phyloP scores from a whole-genome alignment of 1,140 invertebrate genomes.

The Pseudomyrmex pallidus region DNA sequence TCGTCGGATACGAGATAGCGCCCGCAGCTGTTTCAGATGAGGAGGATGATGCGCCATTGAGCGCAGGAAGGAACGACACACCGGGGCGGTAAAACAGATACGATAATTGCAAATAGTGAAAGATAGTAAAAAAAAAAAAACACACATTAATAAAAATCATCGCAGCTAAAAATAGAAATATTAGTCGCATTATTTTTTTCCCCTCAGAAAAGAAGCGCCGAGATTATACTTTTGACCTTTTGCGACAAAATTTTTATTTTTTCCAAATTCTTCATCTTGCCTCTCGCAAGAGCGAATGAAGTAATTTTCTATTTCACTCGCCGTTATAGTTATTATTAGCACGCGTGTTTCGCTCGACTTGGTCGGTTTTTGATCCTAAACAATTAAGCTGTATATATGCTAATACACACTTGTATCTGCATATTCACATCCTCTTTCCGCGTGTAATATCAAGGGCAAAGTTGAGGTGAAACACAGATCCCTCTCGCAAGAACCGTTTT shows the following conservation, averaged over 20 bases:
- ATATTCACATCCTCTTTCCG: not conserved
- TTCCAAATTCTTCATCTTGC: too few relatives aligned
- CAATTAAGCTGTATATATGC: too few relatives aligned
- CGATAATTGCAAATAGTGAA: constrained; percentile 63
- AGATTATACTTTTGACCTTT: too few relatives aligned
- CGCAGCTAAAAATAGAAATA: constrained; percentile 9
- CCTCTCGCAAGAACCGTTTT: not conserved
- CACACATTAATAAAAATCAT: not conserved
- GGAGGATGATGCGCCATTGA: constrained; percentile 75
- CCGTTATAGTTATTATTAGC: too few relatives aligned
- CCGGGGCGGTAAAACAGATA: constrained; percentile 57
- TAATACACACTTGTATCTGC: too few relatives aligned
- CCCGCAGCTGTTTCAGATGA: constrained; percentile 76
- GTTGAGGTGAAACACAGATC: not conserved
- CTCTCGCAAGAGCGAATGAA: too few relatives aligned
- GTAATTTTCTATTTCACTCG: too few relatives aligned
- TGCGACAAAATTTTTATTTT: too few relatives aligned
- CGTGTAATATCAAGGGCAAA: not conserved
- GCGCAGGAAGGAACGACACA: constrained; percentile 6
- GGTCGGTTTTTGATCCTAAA: too few relatives aligned
- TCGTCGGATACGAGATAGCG: constrained; percentile 75
- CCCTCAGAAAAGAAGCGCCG: too few relatives aligned
- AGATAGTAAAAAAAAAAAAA: not conserved
- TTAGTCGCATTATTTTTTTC: not conserved
- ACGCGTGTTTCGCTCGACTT: too few relatives aligned